Conservation (phyloP, 2,113 vertebrate genomes). For the Callipepla squamata region DNA sequence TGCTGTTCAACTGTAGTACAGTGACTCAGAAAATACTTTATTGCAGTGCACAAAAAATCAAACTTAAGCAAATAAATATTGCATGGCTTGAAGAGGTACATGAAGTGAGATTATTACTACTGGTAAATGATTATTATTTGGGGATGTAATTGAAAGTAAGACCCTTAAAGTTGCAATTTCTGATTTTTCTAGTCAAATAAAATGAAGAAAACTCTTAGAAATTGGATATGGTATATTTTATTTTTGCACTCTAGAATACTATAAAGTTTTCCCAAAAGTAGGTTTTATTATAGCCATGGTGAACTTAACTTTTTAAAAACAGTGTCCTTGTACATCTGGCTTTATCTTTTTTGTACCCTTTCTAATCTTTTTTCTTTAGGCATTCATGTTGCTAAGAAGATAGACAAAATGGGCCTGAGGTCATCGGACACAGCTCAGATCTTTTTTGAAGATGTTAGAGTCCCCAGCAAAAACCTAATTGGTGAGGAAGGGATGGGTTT, state of each 20-base stretch:
- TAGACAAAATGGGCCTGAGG: slow-evolving; percentile 87
- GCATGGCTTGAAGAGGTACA: not conserved
- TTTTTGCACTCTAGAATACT: not conserved
- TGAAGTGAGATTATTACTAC: not conserved
- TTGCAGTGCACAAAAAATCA: not conserved
- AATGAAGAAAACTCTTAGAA: not conserved
- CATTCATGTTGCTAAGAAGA: slow-evolving; percentile 84
- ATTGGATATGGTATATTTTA: not conserved
- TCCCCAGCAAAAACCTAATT: slow-evolving; percentile 84
- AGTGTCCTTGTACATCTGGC: not conserved
- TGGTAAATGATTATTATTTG: not conserved
- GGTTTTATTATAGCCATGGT: not conserved
- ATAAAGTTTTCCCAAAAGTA: not conserved
- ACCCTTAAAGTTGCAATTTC: not conserved
- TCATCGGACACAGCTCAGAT: slow-evolving; percentile 85
- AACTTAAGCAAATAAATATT: not conserved
- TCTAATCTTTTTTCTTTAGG: slow-evolving; percentile 68
- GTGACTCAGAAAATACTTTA: not conserved
- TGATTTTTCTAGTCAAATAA: not conserved
- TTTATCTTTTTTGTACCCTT: not conserved
- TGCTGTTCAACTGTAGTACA: not conserved
- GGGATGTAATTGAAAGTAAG: not conserved
- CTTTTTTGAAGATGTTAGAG: slow-evolving; percentile 86
- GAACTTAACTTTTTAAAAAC: not conserved
- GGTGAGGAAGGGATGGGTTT: slow-evolving; percentile 88